Conservation (phyloP, 2,888 invertebrate genomes). For the Stenichneumon culpator region DNA sequence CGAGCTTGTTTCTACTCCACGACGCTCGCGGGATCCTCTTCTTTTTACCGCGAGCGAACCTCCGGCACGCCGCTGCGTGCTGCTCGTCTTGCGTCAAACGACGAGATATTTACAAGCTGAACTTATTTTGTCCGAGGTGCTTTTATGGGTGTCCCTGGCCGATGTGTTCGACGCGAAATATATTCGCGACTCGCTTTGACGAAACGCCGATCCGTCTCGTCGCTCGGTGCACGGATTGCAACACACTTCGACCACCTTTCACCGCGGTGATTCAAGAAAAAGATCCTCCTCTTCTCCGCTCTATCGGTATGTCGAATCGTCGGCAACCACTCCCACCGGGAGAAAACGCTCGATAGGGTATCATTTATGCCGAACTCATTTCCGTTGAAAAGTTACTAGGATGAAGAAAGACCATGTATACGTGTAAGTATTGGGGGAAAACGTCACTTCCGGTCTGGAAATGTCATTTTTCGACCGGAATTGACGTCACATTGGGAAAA, state of each 20-base stretch:
- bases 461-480: too few species aligned
- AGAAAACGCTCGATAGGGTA: background rate
- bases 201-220: background rate
- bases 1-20: constrained; percentile 46
- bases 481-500: too few species aligned
- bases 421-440: too few species aligned
- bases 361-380: background rate
- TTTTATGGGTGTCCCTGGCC: background rate
- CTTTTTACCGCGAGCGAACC: background rate
- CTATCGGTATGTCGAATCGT: constrained; percentile 9
- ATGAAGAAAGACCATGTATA: too few species aligned
- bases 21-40: background rate
- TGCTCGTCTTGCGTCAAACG: background rate
- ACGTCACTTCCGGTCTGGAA: too few species aligned
- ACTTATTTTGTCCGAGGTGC: background rate
- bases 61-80: background rate
- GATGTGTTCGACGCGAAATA: background rate
- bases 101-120: background rate
- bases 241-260: constrained; percentile 48
- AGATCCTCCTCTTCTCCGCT: background rate
- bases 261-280: constrained; percentile 47
- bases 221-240: background rate
- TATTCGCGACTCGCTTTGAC: background rate
- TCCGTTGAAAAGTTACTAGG: too few species aligned
- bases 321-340: background rate